Evolutionary conservation across 2,888 invertebrate species (phyloP).

Genomic region (Argyra leucocephala): DNA sequence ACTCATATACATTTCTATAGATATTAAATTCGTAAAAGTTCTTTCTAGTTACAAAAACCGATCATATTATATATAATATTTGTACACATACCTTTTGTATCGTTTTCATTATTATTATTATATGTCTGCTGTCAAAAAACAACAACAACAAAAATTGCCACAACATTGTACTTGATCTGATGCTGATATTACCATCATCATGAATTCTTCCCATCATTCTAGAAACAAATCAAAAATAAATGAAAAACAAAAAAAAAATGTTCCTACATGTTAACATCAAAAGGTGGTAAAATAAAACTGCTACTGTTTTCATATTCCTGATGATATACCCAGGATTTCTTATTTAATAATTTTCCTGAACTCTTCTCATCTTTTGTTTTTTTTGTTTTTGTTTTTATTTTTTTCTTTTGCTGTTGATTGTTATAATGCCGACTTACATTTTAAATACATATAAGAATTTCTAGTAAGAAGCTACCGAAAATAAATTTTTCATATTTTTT

Average conservation of each 20-base stretch:
- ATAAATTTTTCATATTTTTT: no score
- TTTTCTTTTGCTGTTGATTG: no score
- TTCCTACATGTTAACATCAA: neutral
- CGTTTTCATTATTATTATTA: neutral
- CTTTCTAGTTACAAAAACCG: no score
- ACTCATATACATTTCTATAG: no score
- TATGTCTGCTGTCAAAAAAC: neutral
- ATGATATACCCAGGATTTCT: neutral
- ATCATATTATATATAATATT: no score
- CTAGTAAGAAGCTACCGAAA: neutral
- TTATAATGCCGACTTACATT: no score
- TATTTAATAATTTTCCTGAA: neutral
- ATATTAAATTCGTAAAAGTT: no score
- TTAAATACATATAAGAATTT: neutral
- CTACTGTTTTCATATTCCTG: constrained; percentile 1
- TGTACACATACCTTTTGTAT: neutral
- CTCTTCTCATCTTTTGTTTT: neutral
- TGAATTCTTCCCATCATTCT: neutral
- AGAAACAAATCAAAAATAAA: neutral
- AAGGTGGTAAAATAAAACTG: neutral
- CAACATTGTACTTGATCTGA: neutral
- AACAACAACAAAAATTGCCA: neutral
- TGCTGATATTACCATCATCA: no score
- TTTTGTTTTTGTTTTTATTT: neutral
- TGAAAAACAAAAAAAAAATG: neutral